Percentiles rank a stretch among this genome's conserved stretches.
phyloP scores from a whole-genome alignment of 2,113 vertebrate genomes.

The Paracanthobrama guichenoti region DNA sequence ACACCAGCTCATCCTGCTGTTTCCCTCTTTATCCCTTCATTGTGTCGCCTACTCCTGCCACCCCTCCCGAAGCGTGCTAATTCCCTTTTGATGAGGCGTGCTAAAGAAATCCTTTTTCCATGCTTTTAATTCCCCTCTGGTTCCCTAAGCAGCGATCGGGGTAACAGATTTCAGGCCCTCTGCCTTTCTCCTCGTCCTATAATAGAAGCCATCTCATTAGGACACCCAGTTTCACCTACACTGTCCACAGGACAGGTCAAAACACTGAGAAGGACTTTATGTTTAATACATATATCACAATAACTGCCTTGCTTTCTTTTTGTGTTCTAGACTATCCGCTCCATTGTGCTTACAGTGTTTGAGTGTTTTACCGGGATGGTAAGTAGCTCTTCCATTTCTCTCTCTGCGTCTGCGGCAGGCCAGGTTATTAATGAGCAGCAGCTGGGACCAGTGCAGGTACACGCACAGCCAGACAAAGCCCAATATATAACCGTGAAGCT shows the following conservation, averaged over 20 bases:
- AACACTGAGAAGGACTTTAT: background rate
- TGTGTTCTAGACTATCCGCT: constrained; percentile 52
- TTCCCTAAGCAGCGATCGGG: constrained; percentile 87
- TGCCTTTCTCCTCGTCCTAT: constrained; percentile 67
- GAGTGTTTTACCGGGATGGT: constrained; percentile 66
- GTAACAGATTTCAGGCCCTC: constrained; percentile 83
- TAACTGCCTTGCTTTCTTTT: constrained; percentile 56
- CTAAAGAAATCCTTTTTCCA: constrained; percentile 90
- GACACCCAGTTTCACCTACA: constrained; percentile 45
- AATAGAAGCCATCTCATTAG: constrained; percentile 71
- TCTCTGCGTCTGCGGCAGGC: constrained; percentile 65
- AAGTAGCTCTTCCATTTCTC: constrained; percentile 77
- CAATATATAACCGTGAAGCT: constrained; percentile 82
- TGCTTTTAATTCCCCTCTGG: constrained; percentile 80
- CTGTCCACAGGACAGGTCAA: constrained; percentile 39
- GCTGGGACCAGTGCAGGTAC: constrained; percentile 81
- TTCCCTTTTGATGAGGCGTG: constrained; percentile 86
- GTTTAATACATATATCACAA: constrained; percentile 17
- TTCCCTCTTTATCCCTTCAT: constrained; percentile 63
- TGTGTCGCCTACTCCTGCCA: constrained; percentile 75
- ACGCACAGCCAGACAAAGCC: constrained; percentile 79
- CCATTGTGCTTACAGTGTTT: constrained; percentile 54
- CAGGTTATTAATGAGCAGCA: constrained; percentile 83
- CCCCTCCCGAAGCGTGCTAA: constrained; percentile 78
- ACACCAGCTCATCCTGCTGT: constrained; percentile 67